Evolutionary conservation across 2,888 invertebrate genomes (phyloP), one percentile per base, ranked within the genome.

Genomic region (Melanostoma mellinum): DNA sequence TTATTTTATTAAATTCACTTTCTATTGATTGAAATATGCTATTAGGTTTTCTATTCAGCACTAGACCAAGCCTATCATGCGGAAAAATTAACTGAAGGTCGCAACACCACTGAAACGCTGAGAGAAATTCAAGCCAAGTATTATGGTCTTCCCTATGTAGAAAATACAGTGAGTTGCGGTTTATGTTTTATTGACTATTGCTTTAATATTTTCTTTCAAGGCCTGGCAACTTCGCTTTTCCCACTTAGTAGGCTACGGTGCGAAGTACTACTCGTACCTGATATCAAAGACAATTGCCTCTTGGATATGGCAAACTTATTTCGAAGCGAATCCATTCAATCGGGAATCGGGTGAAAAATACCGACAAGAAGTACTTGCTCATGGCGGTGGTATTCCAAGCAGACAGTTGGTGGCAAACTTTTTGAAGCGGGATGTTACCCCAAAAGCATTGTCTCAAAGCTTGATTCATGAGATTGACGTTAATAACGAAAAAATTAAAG

Each of bases 221-320:
- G 97, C 98, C 1, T 99, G 98, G 98, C 98, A 99, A 89, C 93
- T 97, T 87, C 93, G 99, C 76, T 99, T 99, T 92, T 96, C 97
- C 82, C 99, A 99, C 92, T 92, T 99, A 69, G 97, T 99, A 3
- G 98, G 99, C 1, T 99, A 99, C 91, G 99, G 99, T 46, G 99
- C 99, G 0, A 99, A 98, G 91, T 99, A 99, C 92, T 99, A 99
- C 91, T 96, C 99, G 0, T 99, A 99, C 92, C 92, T 99, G 85
- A 96, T 99, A 88, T 99, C 99, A 0, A 94, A 97, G 88, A 97
- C 98, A 6, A 94, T 98, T 61, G 98, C 99, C 0, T 96, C 97
- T 73, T 95, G 95, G 92, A 97, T 98, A 85, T 99, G 99, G 99
- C 95, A 96, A 89, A 94, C 94, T 30, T 95, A 96, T 90, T 98